Evolutionary conservation across 1,140 invertebrate species (phyloP).

Genomic region (Antheraea pernyi): DNA sequence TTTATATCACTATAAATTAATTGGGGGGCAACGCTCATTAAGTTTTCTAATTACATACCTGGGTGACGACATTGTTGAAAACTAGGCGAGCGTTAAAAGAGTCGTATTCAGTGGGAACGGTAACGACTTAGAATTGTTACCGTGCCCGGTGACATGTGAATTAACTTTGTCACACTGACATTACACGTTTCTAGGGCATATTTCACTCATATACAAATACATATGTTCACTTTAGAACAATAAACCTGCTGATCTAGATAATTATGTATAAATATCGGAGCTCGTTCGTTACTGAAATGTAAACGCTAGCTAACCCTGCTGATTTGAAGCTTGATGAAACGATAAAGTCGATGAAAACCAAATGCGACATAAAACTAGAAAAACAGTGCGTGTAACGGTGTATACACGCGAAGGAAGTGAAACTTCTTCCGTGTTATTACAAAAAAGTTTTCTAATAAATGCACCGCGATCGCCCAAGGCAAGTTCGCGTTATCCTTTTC

Average conservation of each 20-base stretch:
- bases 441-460: too few species aligned
- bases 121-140: constrained; percentile 16
- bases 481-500: too few species aligned
- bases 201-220: neutral
- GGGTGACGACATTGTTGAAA: constrained; percentile 21
- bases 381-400: too few species aligned
- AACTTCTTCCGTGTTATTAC: too few species aligned
- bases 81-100: constrained; percentile 32
- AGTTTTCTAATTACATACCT: neutral
- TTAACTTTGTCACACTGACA: constrained; percentile 5
- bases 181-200: neutral
- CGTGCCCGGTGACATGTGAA: constrained; percentile 12
- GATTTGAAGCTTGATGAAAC: too few species aligned
- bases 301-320: too few species aligned
- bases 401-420: too few species aligned
- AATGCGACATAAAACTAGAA: too few species aligned
- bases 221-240: neutral
- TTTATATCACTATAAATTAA: neutral
- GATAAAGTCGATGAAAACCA: too few species aligned
- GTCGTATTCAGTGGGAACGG: constrained; percentile 24
- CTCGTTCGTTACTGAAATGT: too few species aligned
- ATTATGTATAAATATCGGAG: neutral
- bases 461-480: too few species aligned
- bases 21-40: neutral
- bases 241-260: neutral